A percentile compares a stretch with the other conserved stretches of the same genome.
Evolutionary conservation across 2,888 invertebrate genomes (phyloP).

Genomic region (Acrobasis repandana): DNA sequence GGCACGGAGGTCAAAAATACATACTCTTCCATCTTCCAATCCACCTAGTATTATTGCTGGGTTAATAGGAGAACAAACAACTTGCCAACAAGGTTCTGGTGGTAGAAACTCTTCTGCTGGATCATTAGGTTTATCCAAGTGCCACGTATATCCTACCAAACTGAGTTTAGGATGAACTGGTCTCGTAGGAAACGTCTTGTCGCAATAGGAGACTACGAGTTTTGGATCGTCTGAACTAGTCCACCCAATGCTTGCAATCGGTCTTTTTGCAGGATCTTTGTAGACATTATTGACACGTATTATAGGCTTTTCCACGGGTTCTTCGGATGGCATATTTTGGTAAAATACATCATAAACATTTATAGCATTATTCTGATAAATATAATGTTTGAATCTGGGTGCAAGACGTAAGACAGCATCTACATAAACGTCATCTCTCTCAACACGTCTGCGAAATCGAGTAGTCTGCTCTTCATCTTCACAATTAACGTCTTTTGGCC

Average conservation of each 20-base stretch:
- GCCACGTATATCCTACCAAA: constrained; percentile 85
- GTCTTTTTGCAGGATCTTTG: constrained; percentile 74
- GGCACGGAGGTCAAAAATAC: constrained; percentile 88
- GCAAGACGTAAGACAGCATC: constrained; percentile 81
- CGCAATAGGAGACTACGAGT: constrained; percentile 84
- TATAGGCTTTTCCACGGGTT: constrained; percentile 72
- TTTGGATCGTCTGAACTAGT: constrained; percentile 84
- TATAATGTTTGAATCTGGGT: constrained; percentile 82
- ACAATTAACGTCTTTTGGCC: constrained; percentile 88
- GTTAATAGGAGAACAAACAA: constrained; percentile 47
- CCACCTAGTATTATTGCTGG: constrained; percentile 50
- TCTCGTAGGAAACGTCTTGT: constrained; percentile 45
- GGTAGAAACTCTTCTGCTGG: constrained; percentile 43
- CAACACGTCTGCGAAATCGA: constrained; percentile 87
- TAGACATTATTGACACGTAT: constrained; percentile 85
- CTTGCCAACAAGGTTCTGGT: constrained; percentile 54
- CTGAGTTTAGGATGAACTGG: constrained; percentile 42
- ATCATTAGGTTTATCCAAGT: constrained; percentile 66
- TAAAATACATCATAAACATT: constrained; percentile 90
- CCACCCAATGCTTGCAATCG: constrained; percentile 85
- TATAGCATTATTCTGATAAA: constrained; percentile 89
- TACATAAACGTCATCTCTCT: constrained; percentile 89
- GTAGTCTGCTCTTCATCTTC: constrained; percentile 86
- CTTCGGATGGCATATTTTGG: constrained; percentile 69
- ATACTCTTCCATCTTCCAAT: constrained; percentile 56